Evolutionary conservation across 2,888 invertebrate genomes (phyloP).

Genomic region (Nebria brevicollis): DNA sequence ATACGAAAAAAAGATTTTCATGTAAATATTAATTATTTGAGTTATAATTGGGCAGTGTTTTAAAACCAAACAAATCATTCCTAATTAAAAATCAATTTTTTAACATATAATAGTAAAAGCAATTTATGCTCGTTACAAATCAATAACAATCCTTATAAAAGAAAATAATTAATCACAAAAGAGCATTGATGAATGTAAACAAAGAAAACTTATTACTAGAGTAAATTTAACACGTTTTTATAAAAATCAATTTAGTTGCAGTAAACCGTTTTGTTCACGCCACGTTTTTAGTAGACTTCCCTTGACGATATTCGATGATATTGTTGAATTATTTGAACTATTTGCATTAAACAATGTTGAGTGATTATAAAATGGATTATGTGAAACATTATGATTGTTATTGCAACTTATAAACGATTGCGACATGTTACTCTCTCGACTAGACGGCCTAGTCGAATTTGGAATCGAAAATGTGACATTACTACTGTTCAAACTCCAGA

Average conservation of each 20-base stretch:
- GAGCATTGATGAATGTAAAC: conserved; percentile 4
- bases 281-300: conserved; percentile 38
- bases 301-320: conserved; percentile 23
- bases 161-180: conserved; percentile 18
- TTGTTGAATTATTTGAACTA: conserved; percentile 23
- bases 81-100: conserved; percentile 14
- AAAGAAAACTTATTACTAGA: background rate
- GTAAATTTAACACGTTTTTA: background rate
- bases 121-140: background rate
- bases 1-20: conserved; percentile 19
- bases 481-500: conserved; percentile 20
- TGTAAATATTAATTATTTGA: conserved; percentile 22
- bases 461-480: background rate
- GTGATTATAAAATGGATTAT: conserved; percentile 28
- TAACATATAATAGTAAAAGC: conserved; percentile 5
- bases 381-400: conserved; percentile 19
- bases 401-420: conserved; percentile 30
- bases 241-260: background rate
- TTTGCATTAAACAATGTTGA: conserved; percentile 14
- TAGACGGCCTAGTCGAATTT: conserved; percentile 17
- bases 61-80: conserved; percentile 10
- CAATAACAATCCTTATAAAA: conserved; percentile 5
- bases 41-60: conserved; percentile 35
- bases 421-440: conserved; percentile 26
- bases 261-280: conserved; percentile 4